Percentiles rank a stretch among this genome's conserved stretches.
These are phyloP conservation scores for Lacerta bilineata DNA, from an alignment of 2,797 vertebrate genomes.

Conservation along the genomic window DNA sequence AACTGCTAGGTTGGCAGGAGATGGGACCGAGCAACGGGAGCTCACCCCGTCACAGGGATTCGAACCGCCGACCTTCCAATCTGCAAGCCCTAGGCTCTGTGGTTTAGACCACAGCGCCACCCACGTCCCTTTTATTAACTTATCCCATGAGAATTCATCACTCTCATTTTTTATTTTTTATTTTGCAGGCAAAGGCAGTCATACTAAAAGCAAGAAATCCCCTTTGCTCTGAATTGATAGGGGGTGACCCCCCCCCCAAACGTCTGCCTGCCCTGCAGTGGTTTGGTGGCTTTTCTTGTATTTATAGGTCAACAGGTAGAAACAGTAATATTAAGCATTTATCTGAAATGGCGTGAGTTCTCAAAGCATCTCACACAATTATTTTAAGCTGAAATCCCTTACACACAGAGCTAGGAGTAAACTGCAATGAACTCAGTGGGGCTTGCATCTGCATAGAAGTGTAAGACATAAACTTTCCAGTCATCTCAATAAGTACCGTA, in stretches of 20 bases:
- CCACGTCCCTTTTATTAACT: neutral
- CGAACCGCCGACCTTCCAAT: too few relatives aligned
- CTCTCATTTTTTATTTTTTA: neutral
- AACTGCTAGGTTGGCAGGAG: too few relatives aligned
- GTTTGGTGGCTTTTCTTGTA: neutral
- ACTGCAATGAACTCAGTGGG: too few relatives aligned
- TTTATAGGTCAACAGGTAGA: neutral
- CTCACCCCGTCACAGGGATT: too few relatives aligned
- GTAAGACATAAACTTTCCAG: neutral
- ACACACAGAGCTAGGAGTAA: too few relatives aligned
- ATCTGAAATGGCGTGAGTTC: neutral
- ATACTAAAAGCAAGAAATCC: slow-evolving; percentile 35
- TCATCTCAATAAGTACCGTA: too few relatives aligned
- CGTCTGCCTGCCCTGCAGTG: neutral
- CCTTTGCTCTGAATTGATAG: neutral
- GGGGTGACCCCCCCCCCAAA: too few relatives aligned
- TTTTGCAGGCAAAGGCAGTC: slow-evolving; percentile 22
- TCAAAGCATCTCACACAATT: neutral
- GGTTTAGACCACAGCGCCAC: too few relatives aligned
- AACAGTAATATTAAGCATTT: neutral
- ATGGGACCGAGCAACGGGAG: too few relatives aligned
- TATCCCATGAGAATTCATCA: neutral
- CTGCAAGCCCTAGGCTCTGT: too few relatives aligned
- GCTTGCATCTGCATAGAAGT: too few relatives aligned
- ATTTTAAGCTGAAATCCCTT: neutral